Conservation (phyloP, 2,797 vertebrate genomes). For the Cyclura pinguis region DNA sequence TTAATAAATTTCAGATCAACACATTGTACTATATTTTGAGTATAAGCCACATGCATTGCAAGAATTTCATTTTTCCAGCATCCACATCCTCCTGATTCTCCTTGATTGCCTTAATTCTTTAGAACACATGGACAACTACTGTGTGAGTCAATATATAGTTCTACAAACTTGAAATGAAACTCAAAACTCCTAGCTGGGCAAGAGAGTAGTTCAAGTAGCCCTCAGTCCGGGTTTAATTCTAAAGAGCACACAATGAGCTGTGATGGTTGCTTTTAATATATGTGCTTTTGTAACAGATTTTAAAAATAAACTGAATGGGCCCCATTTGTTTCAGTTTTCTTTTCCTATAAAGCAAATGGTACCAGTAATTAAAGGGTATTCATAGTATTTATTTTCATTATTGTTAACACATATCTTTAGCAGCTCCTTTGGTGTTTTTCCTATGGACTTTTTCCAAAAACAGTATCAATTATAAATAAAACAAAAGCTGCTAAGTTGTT, state of each 20-base stretch:
- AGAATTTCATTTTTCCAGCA: no score
- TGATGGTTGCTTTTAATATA: not conserved
- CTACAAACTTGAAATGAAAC: not conserved
- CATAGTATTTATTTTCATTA: not conserved
- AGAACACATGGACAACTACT: not conserved
- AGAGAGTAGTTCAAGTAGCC: not conserved
- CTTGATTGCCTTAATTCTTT: not conserved
- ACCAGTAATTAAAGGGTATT: not conserved
- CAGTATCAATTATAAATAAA: not conserved
- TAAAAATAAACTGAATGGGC: not conserved
- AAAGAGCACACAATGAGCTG: not conserved
- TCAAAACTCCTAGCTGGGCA: not conserved
- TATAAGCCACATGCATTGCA: no score
- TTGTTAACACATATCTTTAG: not conserved
- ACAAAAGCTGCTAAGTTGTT: not conserved
- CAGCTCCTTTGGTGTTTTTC: no score
- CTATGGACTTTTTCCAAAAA: no score
- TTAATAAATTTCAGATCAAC: no score
- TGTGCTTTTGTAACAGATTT: not conserved
- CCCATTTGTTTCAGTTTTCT: not conserved
- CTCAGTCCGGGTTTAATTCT: not conserved
- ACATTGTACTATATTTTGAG: no score
- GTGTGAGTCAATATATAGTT: not conserved
- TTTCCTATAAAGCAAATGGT: not conserved
- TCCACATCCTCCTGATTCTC: no score